These are phyloP conservation scores for Rosalia funebris DNA, from an alignment of 2,888 invertebrate species.

Conservation along the genomic window DNA sequence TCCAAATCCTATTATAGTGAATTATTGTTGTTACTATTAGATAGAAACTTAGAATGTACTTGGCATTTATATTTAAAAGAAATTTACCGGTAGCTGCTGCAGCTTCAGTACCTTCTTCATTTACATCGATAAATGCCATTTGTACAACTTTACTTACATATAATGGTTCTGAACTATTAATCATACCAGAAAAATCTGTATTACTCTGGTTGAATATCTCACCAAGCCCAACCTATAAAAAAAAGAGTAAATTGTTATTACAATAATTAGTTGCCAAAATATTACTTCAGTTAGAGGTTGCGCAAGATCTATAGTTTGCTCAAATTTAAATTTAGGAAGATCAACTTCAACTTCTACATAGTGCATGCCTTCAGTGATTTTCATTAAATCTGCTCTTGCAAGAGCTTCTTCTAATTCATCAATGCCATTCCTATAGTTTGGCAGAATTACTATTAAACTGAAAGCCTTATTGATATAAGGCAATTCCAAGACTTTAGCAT, in stretches of 20 bases:
- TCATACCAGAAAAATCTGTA: constrained; percentile 75
- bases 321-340: constrained; percentile 84
- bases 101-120: constrained; percentile 88
- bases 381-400: constrained; percentile 66
- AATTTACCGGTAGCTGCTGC: constrained; percentile 78
- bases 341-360: constrained; percentile 72
- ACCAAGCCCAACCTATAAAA: constrained; percentile 74
- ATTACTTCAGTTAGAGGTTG: constrained; percentile 73
- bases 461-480: constrained; percentile 76
- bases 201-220: constrained; percentile 70
- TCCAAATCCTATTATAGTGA: no score
- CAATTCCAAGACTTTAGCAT: constrained; percentile 75
- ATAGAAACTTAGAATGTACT: no score
- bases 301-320: constrained; percentile 74
- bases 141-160: constrained; percentile 79
- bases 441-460: constrained; percentile 81
- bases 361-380: constrained; percentile 65
- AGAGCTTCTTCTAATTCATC: constrained; percentile 71
- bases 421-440: constrained; percentile 75
- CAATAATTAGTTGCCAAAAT: constrained; percentile 19
- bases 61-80: no score
- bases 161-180: constrained; percentile 65
- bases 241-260: neutral
- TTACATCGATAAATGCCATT: constrained; percentile 86
- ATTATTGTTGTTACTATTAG: no score